These are phyloP conservation scores for Diadema setosum DNA, from an alignment of 35 echinoderm and acorn worm genomes.

Conservation along the genomic window DNA sequence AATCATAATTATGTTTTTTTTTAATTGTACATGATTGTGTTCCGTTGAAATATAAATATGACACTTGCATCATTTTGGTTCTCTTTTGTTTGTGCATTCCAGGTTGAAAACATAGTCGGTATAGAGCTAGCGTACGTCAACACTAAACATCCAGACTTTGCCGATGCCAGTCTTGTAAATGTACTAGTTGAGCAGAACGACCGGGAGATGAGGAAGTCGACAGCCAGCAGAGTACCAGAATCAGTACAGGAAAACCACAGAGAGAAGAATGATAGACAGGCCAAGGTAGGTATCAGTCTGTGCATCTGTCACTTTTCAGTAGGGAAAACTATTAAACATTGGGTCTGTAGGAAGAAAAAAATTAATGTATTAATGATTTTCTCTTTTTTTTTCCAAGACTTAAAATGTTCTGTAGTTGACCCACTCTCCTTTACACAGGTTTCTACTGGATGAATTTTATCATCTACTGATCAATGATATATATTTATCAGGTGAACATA, in stretches of 20 bases:
- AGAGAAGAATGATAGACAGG: neutral
- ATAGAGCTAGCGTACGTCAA: slow-evolving; percentile 99
- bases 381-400: too few relatives aligned
- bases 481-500: too few relatives aligned
- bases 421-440: too few relatives aligned
- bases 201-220: slow-evolving; percentile 36
- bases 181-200: slow-evolving; percentile 51
- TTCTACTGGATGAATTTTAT: too few relatives aligned
- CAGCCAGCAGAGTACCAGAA: neutral
- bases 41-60: too few relatives aligned
- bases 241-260: neutral
- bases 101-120: slow-evolving; percentile 98
- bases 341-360: too few relatives aligned
- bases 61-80: neutral
- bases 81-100: neutral
- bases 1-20: too few relatives aligned
- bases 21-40: too few relatives aligned
- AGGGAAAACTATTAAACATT: too few relatives aligned
- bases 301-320: neutral
- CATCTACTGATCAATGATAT: too few relatives aligned
- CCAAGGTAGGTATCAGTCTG: neutral
- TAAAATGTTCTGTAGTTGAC: too few relatives aligned
- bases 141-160: slow-evolving; percentile 98
- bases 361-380: too few relatives aligned
- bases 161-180: slow-evolving; percentile 85